A percentile compares a stretch with the other conserved stretches of the same genome.
These are phyloP conservation scores for Aphodius sticticus DNA, from an alignment of 2,888 invertebrate species.

Conservation along the genomic window DNA sequence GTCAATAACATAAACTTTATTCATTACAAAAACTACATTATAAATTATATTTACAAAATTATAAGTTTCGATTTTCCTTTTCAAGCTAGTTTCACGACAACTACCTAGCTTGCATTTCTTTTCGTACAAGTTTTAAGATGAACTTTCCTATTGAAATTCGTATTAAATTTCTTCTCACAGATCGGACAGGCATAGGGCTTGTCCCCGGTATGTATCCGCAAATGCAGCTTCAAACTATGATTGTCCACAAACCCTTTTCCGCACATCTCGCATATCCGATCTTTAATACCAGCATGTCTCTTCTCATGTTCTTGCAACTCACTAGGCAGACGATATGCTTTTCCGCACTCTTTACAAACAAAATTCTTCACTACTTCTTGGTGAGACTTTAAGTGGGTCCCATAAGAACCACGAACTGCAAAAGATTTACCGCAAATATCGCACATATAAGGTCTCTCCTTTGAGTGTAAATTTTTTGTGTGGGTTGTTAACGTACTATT, in stretches of 20 bases:
- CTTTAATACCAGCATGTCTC: slow-evolving; percentile 15
- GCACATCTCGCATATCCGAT: slow-evolving; percentile 12
- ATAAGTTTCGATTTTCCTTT: too few species aligned
- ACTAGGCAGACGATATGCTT: slow-evolving; percentile 4
- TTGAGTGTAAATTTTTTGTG: not conserved
- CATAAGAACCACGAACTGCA: slow-evolving; percentile 8
- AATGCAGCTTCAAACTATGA: slow-evolving; percentile 22
- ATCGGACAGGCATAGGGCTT: slow-evolving; percentile 23
- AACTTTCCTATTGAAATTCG: slow-evolving; percentile 13
- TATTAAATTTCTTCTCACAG: slow-evolving; percentile 12
- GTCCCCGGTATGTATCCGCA: slow-evolving; percentile 18
- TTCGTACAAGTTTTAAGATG: slow-evolving; percentile 21
- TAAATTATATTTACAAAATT: too few species aligned
- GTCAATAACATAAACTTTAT: too few species aligned
- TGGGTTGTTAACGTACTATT: slow-evolving; percentile 4
- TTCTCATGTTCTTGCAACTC: not conserved
- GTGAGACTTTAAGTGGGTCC: not conserved
- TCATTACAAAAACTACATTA: too few species aligned
- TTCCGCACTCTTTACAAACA: slow-evolving; percentile 25
- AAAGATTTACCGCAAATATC: slow-evolving; percentile 11
- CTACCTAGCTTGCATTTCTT: too few species aligned
- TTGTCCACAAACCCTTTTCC: slow-evolving; percentile 17
- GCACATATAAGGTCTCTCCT: slow-evolving; percentile 5
- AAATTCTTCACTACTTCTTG: slow-evolving; percentile 13
- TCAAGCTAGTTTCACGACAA: too few species aligned